phyloP scores from a whole-genome alignment of 2,888 invertebrate species.

The Artemia sinica region DNA sequence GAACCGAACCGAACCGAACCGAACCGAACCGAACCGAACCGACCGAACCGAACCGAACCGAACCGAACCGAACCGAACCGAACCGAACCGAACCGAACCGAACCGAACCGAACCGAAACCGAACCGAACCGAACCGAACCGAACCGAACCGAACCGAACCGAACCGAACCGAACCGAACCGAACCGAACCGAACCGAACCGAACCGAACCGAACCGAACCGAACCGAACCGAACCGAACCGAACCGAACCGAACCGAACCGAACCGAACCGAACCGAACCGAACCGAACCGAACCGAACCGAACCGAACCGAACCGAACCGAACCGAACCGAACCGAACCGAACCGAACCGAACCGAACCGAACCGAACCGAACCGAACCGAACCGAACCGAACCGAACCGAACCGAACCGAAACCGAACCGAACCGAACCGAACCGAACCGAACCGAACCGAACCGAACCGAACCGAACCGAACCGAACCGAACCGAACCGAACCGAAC shows the following conservation, averaged over 20 bases:
- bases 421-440: constrained; percentile 20
- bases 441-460: constrained; percentile 14
- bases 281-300: constrained; percentile 23
- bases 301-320: constrained; percentile 16
- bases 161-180: constrained; percentile 22
- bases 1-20: constrained; percentile 23
- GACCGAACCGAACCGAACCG: constrained; percentile 23
- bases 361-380: constrained; percentile 21
- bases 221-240: constrained; percentile 22
- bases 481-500: too few relatives aligned
- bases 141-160: constrained; percentile 23
- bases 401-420: too few relatives aligned
- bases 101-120: too few relatives aligned
- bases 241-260: constrained; percentile 22
- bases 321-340: constrained; percentile 20
- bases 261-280: constrained; percentile 22
- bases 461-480: too few relatives aligned
- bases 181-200: constrained; percentile 17
- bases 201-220: constrained; percentile 23
- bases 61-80: constrained; percentile 22
- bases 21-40: constrained; percentile 20
- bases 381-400: constrained; percentile 21
- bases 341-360: constrained; percentile 21
- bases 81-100: constrained; percentile 22
- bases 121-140: constrained; percentile 23